Base-by-base conservation (phyloP, 2,888 invertebrate species). In the Melanchra persicariae region DNA sequence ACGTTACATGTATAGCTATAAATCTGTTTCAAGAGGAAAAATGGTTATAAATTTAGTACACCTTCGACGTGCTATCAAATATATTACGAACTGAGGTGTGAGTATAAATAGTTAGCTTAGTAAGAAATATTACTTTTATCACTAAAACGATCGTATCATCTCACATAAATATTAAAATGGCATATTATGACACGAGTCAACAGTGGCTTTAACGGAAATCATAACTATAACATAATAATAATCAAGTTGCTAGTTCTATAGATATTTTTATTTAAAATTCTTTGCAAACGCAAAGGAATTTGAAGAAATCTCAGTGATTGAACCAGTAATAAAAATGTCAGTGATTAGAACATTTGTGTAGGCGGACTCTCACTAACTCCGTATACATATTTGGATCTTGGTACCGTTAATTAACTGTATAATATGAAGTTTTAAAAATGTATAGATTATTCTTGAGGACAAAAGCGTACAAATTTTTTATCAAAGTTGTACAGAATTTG, bases 401-500 rank as follows among this genome's bases (percentile, higher is more conserved):
- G 47, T 61, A 49, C 69, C 51, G 59, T 65, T 78, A 57, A 55
- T 67, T 26, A 55, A 67, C 64, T 52, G 51, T 74, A 59, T 24
- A 52, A n/a, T 52, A 26, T 47, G 15, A 22, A 17, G 15, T 30
- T 57, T 26, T 52, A 24, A 24, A 22, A 59, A 62, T 62, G 2
- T 30, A 58, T 34, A 47, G 12, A 51, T 47, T 40, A 37, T 19
- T 34, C 19, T 17, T 40, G 54, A 43, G 30, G 19, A 62, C 47
- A 37, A 62, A 72, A 64, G 30, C 60, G 47, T 65, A 70, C 55
- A 70, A 73, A 71, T 74, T 55, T 54, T 77, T 68, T n/a, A 58
- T 45, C 24, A 49, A 77, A 83, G 77, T 81, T 78, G 67, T 79
- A 67, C 74, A 70, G 69, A 81, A 84, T 82, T 78, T 70, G 45